Conservation (phyloP, 2,797 vertebrate genomes). For the Gadopsis bispinosus region DNA sequence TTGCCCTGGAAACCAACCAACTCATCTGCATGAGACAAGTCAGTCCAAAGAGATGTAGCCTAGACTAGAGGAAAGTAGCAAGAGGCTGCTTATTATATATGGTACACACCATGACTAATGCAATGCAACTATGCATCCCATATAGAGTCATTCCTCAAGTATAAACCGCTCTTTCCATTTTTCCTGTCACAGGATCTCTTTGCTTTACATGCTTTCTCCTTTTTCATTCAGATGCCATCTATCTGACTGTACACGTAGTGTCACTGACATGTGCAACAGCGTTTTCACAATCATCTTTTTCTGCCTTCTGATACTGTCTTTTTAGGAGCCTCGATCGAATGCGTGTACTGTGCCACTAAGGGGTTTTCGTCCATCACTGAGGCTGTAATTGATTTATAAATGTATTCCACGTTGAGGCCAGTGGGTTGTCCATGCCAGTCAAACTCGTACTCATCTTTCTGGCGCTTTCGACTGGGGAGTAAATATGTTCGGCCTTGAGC, state of each 20-base stretch:
- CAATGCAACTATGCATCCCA: background rate
- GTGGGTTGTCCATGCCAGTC: slow-evolving; percentile 53
- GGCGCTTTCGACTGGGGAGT: slow-evolving; percentile 49
- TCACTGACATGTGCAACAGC: slow-evolving; percentile 1
- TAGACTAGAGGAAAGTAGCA: background rate
- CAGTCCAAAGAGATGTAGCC: slow-evolving; percentile 21
- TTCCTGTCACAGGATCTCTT: slow-evolving; percentile 19
- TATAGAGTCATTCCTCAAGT: slow-evolving; percentile 22
- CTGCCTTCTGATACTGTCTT: background rate
- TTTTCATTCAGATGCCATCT: slow-evolving; percentile 8
- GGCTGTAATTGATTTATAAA: slow-evolving; percentile 51
- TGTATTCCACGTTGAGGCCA: slow-evolving; percentile 52
- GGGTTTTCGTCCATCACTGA: slow-evolving; percentile 27
- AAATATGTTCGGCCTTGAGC: slow-evolving; percentile 23
- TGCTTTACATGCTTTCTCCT: slow-evolving; percentile 8
- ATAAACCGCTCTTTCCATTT: slow-evolving; percentile 14
- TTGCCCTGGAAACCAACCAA: slow-evolving; percentile 61
- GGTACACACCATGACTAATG: slow-evolving; percentile 22
- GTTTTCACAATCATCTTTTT: slow-evolving; percentile 5
- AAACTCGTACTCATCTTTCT: slow-evolving; percentile 45
- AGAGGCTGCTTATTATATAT: background rate
- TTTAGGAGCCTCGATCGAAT: slow-evolving; percentile 23
- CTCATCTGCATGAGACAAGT: slow-evolving; percentile 51
- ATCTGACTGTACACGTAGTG: slow-evolving; percentile 2
- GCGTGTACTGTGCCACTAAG: slow-evolving; percentile 1